Evolutionary conservation across 2,888 invertebrate species (phyloP), one percentile per base, ranked within the genome.

Genomic region (Sussaba pulchella): DNA sequence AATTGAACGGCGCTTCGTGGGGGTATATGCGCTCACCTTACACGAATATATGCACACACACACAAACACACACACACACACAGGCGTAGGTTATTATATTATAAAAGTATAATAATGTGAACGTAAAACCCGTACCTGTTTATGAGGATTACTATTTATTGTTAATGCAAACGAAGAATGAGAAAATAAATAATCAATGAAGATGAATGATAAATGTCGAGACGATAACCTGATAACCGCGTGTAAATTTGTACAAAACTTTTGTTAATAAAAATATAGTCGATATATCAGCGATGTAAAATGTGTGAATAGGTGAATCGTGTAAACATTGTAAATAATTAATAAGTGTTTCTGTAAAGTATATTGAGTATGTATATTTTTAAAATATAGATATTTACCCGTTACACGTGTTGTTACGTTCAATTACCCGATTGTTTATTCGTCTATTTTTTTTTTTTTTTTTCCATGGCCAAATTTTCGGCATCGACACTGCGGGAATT

Each of bases 261-360:
- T 52, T 75, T 67, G 47, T 61, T 69, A 75, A 75, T 67, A 67
- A 54, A 70, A 82, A 86, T 85, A 83, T 84, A 82, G 84, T 82
- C 64, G n/a, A 79, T 74, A 76, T 82, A 77, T 83, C 82, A 79
- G 74, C 78, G 84, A 86, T 90, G 89, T 90, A 89, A 88, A 88
- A 89, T 89, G 88, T 89, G 89, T 89, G 88, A 89, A 89, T 89
- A 89, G 86, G 85, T 86, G 82, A 85, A 85, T 87, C 85, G 83
- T 90, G 89, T 89, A 89, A 89, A 89, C 88, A 89, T 87, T 91
- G 91, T 91, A 91, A 91, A 91, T 91, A 91, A 88, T 87, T 81
- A 63, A 72, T 81, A 81, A 81, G 76, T 81, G 85, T 85, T 85
- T 87, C 85, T 89, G 90, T 90, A 90, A 89, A 90, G 87, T 88